A percentile compares a stretch with the other conserved stretches of the same genome.
Conservation (phyloP, 1,140 invertebrate species). For the Belonocnema kinseyi region DNA sequence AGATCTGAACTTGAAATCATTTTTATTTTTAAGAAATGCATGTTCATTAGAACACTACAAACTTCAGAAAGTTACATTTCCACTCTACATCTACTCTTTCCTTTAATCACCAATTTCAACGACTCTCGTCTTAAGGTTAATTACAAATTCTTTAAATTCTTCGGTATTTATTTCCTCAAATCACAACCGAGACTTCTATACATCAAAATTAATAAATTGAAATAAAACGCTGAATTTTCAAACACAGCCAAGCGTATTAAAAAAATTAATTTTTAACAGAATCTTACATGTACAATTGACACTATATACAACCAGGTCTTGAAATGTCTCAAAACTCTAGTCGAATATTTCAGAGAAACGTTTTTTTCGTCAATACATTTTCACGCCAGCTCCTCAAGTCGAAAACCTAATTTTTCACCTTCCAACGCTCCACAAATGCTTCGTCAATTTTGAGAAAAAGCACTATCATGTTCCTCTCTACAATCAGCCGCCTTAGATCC, state of each 20-base stretch:
- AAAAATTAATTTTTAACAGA: constrained; percentile 10
- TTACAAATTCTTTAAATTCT: constrained; percentile 17
- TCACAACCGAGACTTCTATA: constrained; percentile 28
- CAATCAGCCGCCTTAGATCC: background rate
- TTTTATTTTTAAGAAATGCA: constrained; percentile 28
- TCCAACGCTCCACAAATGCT: background rate
- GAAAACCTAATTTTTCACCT: background rate
- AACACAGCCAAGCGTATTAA: constrained; percentile 25
- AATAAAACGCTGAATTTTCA: constrained; percentile 26
- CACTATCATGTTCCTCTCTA: background rate
- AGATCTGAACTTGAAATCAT: constrained; percentile 19
- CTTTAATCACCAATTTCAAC: background rate
- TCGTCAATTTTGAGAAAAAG: background rate
- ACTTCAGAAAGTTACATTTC: constrained; percentile 30
- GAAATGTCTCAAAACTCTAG: constrained; percentile 4
- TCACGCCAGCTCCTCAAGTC: background rate
- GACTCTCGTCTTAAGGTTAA: constrained; percentile 8
- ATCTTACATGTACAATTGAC: constrained; percentile 24
- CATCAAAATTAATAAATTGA: constrained; percentile 13
- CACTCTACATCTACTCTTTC: background rate
- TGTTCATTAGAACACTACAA: constrained; percentile 22
- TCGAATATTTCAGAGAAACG: background rate
- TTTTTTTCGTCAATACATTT: background rate
- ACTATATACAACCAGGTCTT: background rate
- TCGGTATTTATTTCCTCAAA: background rate